Conservation (phyloP, 2,797 vertebrate species). For the Tenualosa ilisha region DNA sequence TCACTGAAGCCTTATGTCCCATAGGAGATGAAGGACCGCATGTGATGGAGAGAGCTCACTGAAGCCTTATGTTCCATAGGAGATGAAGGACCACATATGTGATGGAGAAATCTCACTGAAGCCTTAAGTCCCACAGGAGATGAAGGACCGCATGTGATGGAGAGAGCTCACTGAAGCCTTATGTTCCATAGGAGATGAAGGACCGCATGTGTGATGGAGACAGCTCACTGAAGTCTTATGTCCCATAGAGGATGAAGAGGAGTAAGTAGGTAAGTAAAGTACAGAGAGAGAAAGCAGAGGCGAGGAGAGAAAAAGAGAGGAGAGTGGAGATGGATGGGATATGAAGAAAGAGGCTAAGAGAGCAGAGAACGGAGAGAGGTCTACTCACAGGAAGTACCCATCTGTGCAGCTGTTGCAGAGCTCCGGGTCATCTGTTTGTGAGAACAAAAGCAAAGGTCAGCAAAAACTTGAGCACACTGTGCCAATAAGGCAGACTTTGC, state of each 20-base stretch:
- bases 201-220: background rate
- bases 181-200: too few species aligned
- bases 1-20: too few species aligned
- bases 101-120: too few species aligned
- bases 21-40: too few species aligned
- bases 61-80: too few species aligned
- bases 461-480: background rate
- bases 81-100: too few species aligned
- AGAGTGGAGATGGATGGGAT: background rate
- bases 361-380: constrained; percentile 22
- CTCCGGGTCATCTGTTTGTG: constrained; percentile 69
- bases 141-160: too few species aligned
- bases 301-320: background rate
- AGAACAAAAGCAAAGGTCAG: constrained; percentile 44
- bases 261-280: too few species aligned
- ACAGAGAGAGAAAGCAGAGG: background rate
- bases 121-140: too few species aligned
- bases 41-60: too few species aligned
- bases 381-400: constrained; percentile 78
- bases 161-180: too few species aligned
- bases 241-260: background rate
- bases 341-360: constrained; percentile 27
- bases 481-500: background rate
- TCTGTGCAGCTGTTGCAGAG: constrained; percentile 75
- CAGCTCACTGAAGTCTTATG: background rate